Base-by-base conservation (phyloP, 1,140 invertebrate species). In the Drosophila takahashii region DNA sequence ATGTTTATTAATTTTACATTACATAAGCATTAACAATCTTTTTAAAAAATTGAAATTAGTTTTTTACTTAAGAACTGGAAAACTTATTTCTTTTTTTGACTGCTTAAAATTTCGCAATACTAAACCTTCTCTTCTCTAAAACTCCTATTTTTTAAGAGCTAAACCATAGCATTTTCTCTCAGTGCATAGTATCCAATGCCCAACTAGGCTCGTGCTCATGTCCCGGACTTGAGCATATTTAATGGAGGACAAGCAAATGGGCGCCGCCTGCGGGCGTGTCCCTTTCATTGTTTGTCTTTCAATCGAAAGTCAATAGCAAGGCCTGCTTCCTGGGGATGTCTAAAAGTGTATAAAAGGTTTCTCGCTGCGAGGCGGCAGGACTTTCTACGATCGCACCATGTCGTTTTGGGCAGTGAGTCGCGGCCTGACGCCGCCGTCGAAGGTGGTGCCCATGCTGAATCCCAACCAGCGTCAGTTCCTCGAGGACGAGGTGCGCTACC, bases 391-490 rank as follows among this genome's bases (percentile, higher is more conserved):
- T 64, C 57, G 51, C 42, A 61, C 32, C 26, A 91, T 91, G 90
- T 87, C 90, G 27, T 91, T 89, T 71, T 91, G 90, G 90, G 90
- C 90, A 16, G 77, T 90, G 13, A 90, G 79, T 61, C 86, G 85
- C 45, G 77, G 81, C n/a, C 13, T 79, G 47, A 71, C 90, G 47
- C 77, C 90, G n/a, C 83, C 79, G 1, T 78, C 84, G 2, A 90
- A 90, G 51, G 79, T 91, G 42, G 74, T 76, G 34, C 91, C 91
- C 54, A 91, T 91, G 61, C 48, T 92, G 16, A 92, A 92, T 77
- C 92, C 92, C 7, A 91, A 91, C 75, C 92, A 92, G 48, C 78
- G 87, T 0, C 86, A 92, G 45, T 91, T 92, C 26, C 81, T 92
- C 6, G 86, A 92, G 53, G 92, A 92, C 60, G 91, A 92, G 54